Percentiles rank a stretch among this genome's conserved stretches.
Conservation (phyloP, 2,888 invertebrate genomes). For the Agrochola litura region DNA sequence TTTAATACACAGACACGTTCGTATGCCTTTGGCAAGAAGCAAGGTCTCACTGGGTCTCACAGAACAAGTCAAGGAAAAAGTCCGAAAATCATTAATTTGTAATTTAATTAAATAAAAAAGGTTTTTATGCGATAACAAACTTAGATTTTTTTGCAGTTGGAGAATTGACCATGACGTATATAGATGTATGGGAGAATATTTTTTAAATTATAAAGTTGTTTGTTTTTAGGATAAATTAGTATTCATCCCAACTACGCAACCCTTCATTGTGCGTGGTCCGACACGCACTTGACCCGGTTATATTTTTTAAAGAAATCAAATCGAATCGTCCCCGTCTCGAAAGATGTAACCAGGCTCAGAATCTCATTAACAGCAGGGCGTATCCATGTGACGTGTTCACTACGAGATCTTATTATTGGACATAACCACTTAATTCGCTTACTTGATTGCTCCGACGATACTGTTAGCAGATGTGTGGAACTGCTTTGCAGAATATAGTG, state of each 20-base stretch:
- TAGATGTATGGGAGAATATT: too few species aligned
- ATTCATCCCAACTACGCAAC: neutral
- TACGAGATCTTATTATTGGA: slow-evolving; percentile 67
- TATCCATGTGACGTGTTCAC: slow-evolving; percentile 61
- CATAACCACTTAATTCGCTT: slow-evolving; percentile 67
- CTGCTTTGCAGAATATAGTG: slow-evolving; percentile 24
- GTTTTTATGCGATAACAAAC: too few species aligned
- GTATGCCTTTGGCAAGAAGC: too few species aligned
- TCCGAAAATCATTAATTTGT: too few species aligned
- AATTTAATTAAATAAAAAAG: too few species aligned
- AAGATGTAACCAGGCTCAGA: slow-evolving; percentile 19
- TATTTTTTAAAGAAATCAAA: neutral
- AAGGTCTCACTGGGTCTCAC: too few species aligned
- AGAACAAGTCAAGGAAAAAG: too few species aligned
- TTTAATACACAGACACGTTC: too few species aligned
- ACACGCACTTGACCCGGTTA: neutral
- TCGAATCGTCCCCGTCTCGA: slow-evolving; percentile 60
- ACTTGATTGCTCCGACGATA: slow-evolving; percentile 63
- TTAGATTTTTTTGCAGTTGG: too few species aligned
- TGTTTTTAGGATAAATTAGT: too few species aligned
- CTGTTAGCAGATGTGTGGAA: slow-evolving; percentile 56
- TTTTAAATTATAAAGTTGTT: too few species aligned
- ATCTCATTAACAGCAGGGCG: slow-evolving; percentile 66
- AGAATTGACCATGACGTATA: too few species aligned
- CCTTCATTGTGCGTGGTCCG: neutral